Base-by-base conservation (phyloP, 2,797 vertebrate genomes). In the Alosa sapidissima region DNA sequence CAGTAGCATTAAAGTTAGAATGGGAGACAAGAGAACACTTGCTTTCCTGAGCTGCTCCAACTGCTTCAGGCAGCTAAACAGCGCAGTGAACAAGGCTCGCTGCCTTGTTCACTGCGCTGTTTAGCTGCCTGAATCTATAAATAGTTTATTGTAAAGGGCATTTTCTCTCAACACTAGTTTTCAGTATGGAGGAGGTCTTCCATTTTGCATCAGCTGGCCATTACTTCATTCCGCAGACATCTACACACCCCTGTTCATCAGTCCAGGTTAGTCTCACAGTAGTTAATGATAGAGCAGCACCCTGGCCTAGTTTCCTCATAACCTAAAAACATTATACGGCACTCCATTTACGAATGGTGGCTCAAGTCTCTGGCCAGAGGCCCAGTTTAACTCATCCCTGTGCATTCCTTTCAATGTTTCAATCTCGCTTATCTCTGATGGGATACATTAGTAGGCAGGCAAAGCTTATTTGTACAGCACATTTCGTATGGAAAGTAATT, bases 261-360 rank as follows among this genome's bases (percentile, higher is more conserved):
- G 16, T 36, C 45, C 5, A 75, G 68, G 68, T 45, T 41, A 75
- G 68, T 45, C 36, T 75, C 72, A 9, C 72, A 47, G 5, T 19
- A 7, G 72, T 11, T 41, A 14, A n/a, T 45, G 72, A 47, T 13
- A 21, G 41, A 45, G 14, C 72, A 14, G 36, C 72, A 45, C 21
- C 36, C 72, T 78, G 72, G 41, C 72, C 41, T 78, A 78, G 41
- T 78, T 78, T 78, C 36, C 72, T 19, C 16, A 47, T 78, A 78
- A 78, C 72, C 41, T 78, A 47, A 65, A 65, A 65, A 28, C 55
- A 58, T 58, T 16, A 33, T 28, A 72, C 65, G 14, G 41, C 36
- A 45, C 41, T 6, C 16, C 16, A 24, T 41, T 36, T 33, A 21
- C 19, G 13, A 6, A 14, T 72, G 13, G 36, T 41, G 36, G 68